phyloP scores from a whole-genome alignment of 2,888 invertebrate species.

The Dryomyza anilis region DNA sequence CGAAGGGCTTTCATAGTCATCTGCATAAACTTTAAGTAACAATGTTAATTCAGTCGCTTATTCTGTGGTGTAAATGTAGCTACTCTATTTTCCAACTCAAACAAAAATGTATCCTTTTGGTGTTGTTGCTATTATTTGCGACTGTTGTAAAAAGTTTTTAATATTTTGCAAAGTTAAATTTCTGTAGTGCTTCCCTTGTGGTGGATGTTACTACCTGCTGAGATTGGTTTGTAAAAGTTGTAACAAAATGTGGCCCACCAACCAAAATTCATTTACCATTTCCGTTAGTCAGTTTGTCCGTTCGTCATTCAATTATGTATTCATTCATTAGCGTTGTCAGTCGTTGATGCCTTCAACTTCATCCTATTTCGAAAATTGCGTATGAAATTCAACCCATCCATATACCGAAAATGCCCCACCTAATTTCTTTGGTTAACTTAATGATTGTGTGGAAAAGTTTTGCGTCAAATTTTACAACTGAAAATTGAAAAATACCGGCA shows the following conservation, averaged over 20 bases:
- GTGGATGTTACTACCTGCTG: background rate
- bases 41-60: slow-evolving; percentile 48
- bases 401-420: too few species aligned
- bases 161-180: too few species aligned
- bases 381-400: too few species aligned
- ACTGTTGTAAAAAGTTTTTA: too few species aligned
- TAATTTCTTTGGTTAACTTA: slow-evolving; percentile 40
- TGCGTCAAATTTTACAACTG: background rate
- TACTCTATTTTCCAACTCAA: background rate
- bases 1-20: background rate
- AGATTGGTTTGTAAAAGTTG: too few species aligned
- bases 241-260: background rate
- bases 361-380: too few species aligned
- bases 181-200: too few species aligned
- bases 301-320: slow-evolving; percentile 5
- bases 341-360: too few species aligned
- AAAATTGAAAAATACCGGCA: background rate
- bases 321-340: slow-evolving; percentile 19
- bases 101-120: too few species aligned
- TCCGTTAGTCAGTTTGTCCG: background rate
- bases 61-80: slow-evolving; percentile 38
- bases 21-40: slow-evolving; percentile 44
- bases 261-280: background rate
- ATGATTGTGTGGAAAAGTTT: slow-evolving; percentile 50
- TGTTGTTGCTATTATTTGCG: slow-evolving; percentile 1